A percentile compares a stretch with the other conserved stretches of the same genome.
phyloP scores from a whole-genome alignment of 1,140 invertebrate species.

The Cotesia vestalis region DNA sequence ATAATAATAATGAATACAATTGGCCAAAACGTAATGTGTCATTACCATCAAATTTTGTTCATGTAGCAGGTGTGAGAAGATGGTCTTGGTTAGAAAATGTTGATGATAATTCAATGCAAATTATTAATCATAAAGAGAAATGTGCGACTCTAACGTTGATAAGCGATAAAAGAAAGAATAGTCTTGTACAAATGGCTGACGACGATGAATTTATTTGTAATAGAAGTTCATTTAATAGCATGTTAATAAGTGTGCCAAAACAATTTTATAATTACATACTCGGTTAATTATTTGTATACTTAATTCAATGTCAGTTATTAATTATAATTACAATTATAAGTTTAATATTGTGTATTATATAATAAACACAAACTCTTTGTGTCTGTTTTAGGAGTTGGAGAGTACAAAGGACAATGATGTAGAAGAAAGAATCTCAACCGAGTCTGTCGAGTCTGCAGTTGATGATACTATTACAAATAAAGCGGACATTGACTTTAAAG shows the following conservation, averaged over 20 bases:
- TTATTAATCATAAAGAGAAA: constrained; percentile 56
- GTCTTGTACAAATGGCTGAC: neutral
- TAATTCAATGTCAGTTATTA: no score
- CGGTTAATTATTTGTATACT: no score
- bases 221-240: constrained; percentile 5
- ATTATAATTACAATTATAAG: no score
- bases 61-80: constrained; percentile 55
- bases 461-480: constrained; percentile 26
- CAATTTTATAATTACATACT: no score
- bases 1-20: constrained; percentile 26
- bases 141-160: constrained; percentile 44
- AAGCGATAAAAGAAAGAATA: neutral
- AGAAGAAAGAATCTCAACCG: neutral
- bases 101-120: constrained; percentile 34
- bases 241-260: no score
- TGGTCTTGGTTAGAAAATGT: constrained; percentile 29
- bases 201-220: neutral
- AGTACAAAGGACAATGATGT: neutral
- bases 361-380: no score
- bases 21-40: constrained; percentile 49
- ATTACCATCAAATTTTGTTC: constrained; percentile 57
- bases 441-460: neutral
- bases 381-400: neutral
- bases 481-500: constrained; percentile 23
- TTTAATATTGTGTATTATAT: no score